phyloP scores from a whole-genome alignment of 1,140 invertebrate genomes.

The Pectinophora gossypiella region DNA sequence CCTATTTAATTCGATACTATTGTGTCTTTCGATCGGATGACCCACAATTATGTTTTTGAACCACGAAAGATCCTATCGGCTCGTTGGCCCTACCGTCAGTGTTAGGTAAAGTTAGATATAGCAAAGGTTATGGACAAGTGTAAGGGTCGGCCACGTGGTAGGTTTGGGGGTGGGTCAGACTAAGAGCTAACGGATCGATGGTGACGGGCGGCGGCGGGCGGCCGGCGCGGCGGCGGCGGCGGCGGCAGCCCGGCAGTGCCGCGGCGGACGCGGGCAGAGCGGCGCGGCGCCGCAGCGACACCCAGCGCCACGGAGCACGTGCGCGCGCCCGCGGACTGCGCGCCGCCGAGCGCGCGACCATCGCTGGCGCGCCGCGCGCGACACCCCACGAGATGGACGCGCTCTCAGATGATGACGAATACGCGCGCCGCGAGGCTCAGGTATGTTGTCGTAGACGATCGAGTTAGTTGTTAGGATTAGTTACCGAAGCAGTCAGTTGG shows the following conservation, averaged over 20 bases:
- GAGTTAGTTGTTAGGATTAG: background rate
- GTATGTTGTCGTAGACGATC: conserved; percentile 30
- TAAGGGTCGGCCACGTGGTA: conserved; percentile 26
- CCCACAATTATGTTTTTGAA: too few relatives aligned
- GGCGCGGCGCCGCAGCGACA: conserved; percentile 49
- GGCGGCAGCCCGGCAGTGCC: conserved; percentile 54
- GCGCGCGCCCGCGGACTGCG: conserved; percentile 52
- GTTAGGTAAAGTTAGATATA: too few relatives aligned
- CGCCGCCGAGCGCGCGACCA: conserved; percentile 51
- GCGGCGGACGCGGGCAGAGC: conserved; percentile 59
- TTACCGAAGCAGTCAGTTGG: background rate
- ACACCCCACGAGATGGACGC: conserved; percentile 52
- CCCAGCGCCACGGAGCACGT: conserved; percentile 54
- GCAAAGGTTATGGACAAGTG: conserved; percentile 19
- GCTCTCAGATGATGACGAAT: conserved; percentile 69
- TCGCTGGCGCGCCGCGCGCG: conserved; percentile 30
- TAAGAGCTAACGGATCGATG: too few relatives aligned
- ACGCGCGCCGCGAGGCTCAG: conserved; percentile 56
- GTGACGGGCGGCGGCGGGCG: background rate
- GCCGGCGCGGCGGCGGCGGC: conserved; percentile 44
- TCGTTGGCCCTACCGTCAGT: too few relatives aligned
- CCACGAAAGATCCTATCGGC: too few relatives aligned
- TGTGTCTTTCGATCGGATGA: background rate
- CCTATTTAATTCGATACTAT: background rate
- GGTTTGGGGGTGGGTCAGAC: conserved; percentile 23